Evolutionary conservation across 2,113 vertebrate species (phyloP).

Genomic region (Acanthochromis polyacanthus): DNA sequence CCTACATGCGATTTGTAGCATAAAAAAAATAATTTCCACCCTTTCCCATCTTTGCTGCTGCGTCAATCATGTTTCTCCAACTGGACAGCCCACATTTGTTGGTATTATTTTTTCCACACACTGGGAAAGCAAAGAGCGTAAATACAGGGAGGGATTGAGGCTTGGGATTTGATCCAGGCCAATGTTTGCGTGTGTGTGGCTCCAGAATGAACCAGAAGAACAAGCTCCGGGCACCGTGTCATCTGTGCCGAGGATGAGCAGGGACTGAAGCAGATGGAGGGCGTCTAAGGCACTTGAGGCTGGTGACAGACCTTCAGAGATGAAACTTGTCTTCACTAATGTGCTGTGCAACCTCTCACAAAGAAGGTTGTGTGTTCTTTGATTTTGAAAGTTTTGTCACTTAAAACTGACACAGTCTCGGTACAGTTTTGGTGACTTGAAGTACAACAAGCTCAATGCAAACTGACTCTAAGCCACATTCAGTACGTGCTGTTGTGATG

Average conservation of each 20-base stretch:
- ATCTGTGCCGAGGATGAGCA: constrained; percentile 47
- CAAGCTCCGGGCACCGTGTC: constrained; percentile 29
- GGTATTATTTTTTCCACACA: constrained; percentile 14
- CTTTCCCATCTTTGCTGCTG: not conserved
- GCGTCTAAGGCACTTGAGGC: not conserved
- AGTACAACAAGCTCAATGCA: constrained; percentile 27
- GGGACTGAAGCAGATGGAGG: constrained; percentile 41
- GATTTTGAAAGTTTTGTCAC: constrained; percentile 43
- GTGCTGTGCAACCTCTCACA: constrained; percentile 17
- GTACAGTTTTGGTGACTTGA: constrained; percentile 16
- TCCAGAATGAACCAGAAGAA: constrained; percentile 36
- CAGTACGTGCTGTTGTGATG: constrained; percentile 9
- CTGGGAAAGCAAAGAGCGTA: constrained; percentile 26
- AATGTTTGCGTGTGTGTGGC: constrained; percentile 32
- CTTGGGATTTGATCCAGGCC: constrained; percentile 55
- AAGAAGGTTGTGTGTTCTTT: constrained; percentile 9
- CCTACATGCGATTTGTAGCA: not conserved
- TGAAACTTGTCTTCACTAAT: constrained; percentile 8
- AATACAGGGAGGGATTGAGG: constrained; percentile 4
- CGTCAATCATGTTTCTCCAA: constrained; percentile 6
- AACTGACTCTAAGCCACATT: constrained; percentile 37
- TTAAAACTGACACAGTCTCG: not conserved
- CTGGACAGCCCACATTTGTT: constrained; percentile 18
- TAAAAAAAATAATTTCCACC: not conserved
- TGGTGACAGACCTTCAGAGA: constrained; percentile 13